These are phyloP conservation scores for Terebella lapidaria DNA, from an alignment of 2,888 invertebrate genomes.

Conservation along the genomic window DNA sequence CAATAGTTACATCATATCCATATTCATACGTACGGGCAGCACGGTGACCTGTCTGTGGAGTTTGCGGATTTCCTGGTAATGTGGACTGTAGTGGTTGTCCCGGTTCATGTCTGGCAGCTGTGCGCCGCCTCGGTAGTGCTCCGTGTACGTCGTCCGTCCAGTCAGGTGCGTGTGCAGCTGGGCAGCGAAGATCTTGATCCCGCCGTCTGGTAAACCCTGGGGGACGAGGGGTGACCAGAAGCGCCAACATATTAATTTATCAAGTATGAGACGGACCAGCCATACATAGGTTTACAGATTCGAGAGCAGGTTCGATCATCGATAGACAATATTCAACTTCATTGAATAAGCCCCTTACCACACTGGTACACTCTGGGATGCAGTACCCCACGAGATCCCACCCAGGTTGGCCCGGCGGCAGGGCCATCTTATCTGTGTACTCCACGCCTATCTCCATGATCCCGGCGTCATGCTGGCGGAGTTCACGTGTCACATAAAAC, in stretches of 20 bases:
- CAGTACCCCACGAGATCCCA: slow-evolving; percentile 87
- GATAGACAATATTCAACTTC: no score
- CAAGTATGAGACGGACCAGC: no score
- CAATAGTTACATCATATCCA: no score
- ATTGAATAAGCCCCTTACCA: slow-evolving; percentile 60
- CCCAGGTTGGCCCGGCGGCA: slow-evolving; percentile 74
- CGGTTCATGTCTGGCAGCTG: slow-evolving; percentile 78
- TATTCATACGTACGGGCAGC: slow-evolving; percentile 26
- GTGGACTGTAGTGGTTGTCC: slow-evolving; percentile 93
- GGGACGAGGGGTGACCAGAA: no score
- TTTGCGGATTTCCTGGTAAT: slow-evolving; percentile 93
- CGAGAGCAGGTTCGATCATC: no score
- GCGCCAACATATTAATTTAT: no score
- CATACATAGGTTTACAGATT: no score
- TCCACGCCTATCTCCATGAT: slow-evolving; percentile 95
- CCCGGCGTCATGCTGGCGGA: slow-evolving; percentile 82
- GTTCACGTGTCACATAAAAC: slow-evolving; percentile 70
- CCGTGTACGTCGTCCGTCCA: slow-evolving; percentile 76
- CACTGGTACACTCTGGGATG: slow-evolving; percentile 84
- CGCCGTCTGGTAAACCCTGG: slow-evolving; percentile 63
- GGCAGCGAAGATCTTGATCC: slow-evolving; percentile 89
- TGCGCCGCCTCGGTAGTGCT: slow-evolving; percentile 72
- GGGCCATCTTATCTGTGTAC: slow-evolving; percentile 96
- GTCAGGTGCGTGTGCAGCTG: slow-evolving; percentile 96
- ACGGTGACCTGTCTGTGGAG: slow-evolving; percentile 74